Evolutionary conservation across 2,888 invertebrate genomes (phyloP).

Genomic region (Pyrrhosoma nymphula): DNA sequence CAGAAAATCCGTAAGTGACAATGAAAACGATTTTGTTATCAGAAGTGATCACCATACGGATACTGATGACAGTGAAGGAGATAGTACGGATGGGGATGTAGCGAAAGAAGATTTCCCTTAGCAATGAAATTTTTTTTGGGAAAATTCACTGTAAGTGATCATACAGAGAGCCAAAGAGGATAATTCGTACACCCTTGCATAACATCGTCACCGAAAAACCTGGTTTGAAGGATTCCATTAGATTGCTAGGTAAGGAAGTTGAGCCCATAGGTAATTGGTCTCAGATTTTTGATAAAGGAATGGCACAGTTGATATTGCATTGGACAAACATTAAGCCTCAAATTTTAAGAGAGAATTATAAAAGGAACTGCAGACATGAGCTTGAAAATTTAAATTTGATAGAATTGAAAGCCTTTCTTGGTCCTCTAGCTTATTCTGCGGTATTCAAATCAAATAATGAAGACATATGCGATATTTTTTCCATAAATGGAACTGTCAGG

Average conservation of each 20-base stretch:
- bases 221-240: neutral
- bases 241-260: neutral
- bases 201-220: neutral
- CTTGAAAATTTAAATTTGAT: neutral
- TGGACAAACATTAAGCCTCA: too few relatives aligned
- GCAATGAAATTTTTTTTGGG: neutral
- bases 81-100: neutral
- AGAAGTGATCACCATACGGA: too few relatives aligned
- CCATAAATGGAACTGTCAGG: neutral
- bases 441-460: neutral
- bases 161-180: neutral
- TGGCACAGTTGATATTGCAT: neutral
- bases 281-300: neutral
- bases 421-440: neutral
- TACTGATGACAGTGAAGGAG: neutral
- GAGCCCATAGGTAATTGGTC: neutral
- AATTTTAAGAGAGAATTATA: neutral
- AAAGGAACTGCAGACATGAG: neutral
- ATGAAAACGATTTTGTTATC: too few relatives aligned
- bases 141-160: neutral
- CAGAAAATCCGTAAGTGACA: too few relatives aligned
- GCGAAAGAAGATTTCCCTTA: neutral
- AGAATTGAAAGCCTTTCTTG: neutral
- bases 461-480: neutral
- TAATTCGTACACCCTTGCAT: neutral